Conservation (phyloP, 1,140 invertebrate species). For the Brachionus rotundiformis region DNA sequence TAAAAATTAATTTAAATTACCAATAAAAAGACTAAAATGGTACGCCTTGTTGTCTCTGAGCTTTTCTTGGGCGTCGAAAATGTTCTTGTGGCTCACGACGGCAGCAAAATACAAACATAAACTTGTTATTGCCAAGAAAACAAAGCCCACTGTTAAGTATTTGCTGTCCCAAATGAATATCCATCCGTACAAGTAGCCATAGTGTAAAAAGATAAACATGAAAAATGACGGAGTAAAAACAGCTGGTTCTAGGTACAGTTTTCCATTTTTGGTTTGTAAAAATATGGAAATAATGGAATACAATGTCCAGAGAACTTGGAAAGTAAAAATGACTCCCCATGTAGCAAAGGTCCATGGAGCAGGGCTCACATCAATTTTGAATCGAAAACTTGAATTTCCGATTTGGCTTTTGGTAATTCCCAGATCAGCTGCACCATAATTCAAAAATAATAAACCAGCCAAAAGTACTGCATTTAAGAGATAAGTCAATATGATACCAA, state of each 20-base stretch:
- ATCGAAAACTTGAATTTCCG: constrained; percentile 8
- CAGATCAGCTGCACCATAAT: not conserved
- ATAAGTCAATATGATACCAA: not conserved
- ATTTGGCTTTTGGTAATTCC: not conserved
- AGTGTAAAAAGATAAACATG: constrained; percentile 54
- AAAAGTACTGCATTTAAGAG: not conserved
- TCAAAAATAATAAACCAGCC: not conserved
- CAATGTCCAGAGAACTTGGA: constrained; percentile 57
- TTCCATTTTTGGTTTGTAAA: constrained; percentile 54
- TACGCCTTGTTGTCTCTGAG: not conserved
- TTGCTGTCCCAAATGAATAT: not conserved
- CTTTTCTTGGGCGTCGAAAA: not conserved
- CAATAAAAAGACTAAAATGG: not conserved
- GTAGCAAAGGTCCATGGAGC: constrained; percentile 59
- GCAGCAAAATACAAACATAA: constrained; percentile 46
- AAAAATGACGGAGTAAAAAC: constrained; percentile 55
- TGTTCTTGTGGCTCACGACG: constrained; percentile 41
- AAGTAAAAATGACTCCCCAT: constrained; percentile 59
- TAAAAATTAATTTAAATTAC: not conserved
- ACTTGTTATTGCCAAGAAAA: not conserved
- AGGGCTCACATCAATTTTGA: constrained; percentile 55
- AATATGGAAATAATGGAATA: constrained; percentile 56
- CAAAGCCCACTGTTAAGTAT: constrained; percentile 54
- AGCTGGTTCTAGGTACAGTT: constrained; percentile 53
- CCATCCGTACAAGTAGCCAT: constrained; percentile 56